phyloP scores from a whole-genome alignment of 2,888 invertebrate genomes.

The Salticus scenicus region DNA sequence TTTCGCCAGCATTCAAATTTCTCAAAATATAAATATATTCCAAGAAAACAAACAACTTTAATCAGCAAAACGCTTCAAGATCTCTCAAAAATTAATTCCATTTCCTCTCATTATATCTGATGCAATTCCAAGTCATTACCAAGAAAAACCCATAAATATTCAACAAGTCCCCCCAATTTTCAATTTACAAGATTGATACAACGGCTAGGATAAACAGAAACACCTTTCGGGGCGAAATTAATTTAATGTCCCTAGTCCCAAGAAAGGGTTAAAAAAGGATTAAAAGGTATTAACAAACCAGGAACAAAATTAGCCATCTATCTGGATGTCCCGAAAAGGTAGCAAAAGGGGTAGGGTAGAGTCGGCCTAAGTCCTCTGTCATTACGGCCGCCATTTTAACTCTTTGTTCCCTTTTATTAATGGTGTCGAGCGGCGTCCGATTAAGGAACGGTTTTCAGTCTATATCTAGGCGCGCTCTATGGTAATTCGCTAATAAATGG shows the following conservation, averaged over 20 bases:
- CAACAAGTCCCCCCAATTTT: slow-evolving; percentile 35
- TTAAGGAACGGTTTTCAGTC: slow-evolving; percentile 25
- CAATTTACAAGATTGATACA: slow-evolving; percentile 27
- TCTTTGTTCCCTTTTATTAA: slow-evolving; percentile 55
- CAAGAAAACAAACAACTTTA: too few species aligned
- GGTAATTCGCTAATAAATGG: slow-evolving; percentile 57
- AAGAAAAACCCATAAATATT: slow-evolving; percentile 40
- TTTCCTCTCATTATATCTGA: neutral
- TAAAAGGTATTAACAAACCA: slow-evolving; percentile 57
- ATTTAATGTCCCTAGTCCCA: slow-evolving; percentile 15
- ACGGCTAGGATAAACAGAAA: slow-evolving; percentile 4
- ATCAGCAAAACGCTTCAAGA: neutral
- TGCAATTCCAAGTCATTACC: neutral
- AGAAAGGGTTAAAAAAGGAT: slow-evolving; percentile 54
- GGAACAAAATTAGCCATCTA: slow-evolving; percentile 53
- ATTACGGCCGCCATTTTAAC: slow-evolving; percentile 52
- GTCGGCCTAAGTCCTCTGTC: slow-evolving; percentile 47
- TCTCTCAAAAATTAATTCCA: neutral
- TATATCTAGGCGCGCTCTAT: slow-evolving; percentile 19
- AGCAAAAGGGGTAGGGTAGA: slow-evolving; percentile 14
- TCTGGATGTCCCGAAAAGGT: slow-evolving; percentile 30
- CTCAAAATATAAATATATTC: too few species aligned
- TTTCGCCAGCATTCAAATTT: neutral
- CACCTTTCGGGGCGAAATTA: slow-evolving; percentile 39
- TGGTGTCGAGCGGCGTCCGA: slow-evolving; percentile 45